Base-by-base conservation (phyloP, 2,888 invertebrate genomes). In the Serripes groenlandicus region DNA sequence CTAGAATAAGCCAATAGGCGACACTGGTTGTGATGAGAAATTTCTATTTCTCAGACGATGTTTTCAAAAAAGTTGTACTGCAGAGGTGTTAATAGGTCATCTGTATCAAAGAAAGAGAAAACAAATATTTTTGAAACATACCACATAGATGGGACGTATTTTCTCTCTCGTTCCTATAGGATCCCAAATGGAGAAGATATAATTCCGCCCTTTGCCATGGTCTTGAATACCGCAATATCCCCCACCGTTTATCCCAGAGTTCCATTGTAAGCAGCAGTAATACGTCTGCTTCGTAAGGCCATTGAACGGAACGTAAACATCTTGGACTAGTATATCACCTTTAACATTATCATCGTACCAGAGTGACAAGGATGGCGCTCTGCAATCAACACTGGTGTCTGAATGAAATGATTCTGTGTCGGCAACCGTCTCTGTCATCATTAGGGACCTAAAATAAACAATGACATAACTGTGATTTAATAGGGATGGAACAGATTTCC, bases 171-270 rank as follows among this genome's bases (percentile, higher is more conserved):
- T 49, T 15, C 74, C 81, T 0, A 81, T 66, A 4, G 90, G 89
- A 60, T 90, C 88, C 89, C 89, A 89, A 15, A 90, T 30, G 1
- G 90, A 90, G 75, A 89, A 90, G 35, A 90, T 90, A 76, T 86
- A 90, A 35, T 85, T 86, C 9, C 84, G 80, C 0, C 89, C 90
- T 23, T 83, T 64, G 0, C 85, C 86, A 62, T 89, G 90, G 58
- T 89, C 89, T 60, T 90, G 90, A 70, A 90, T 86, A 11, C 90
- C 90, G 58, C 90, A 90, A 75, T 90, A 90, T 3, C 90, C 90
- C 15, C 90, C 90, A 0, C 90, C 90, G 66, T 88, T 79, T 58
- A 72, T 80, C 0, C 89, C 88, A 52, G 75, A 75, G 70, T 90
- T 90, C 90, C 90, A 90, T 58, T 87, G 83, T 42, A 90, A 66